A percentile compares a stretch with the other conserved stretches of the same genome.
Evolutionary conservation across 2,113 vertebrate species (phyloP).

Genomic region (Chroicocephalus ridibundus): DNA sequence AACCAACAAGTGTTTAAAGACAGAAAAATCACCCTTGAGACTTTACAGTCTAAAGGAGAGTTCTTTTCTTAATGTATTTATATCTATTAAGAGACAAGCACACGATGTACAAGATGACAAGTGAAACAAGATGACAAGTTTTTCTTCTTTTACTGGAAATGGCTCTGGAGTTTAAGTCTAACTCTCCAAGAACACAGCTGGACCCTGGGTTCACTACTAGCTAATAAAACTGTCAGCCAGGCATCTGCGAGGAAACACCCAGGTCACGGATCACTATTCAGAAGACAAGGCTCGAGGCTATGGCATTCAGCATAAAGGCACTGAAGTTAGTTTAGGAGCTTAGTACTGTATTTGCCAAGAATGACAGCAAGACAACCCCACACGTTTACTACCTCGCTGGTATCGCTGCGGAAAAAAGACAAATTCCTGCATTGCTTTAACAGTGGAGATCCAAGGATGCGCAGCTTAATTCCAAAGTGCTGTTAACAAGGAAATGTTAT

Average conservation of each 20-base stretch:
- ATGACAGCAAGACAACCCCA: neutral
- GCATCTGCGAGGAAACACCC: neutral
- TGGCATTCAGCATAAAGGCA: neutral
- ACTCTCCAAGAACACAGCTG: neutral
- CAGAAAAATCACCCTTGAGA: neutral
- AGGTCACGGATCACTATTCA: neutral
- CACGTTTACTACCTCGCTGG: neutral
- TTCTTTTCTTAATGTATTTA: neutral
- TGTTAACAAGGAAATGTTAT: neutral
- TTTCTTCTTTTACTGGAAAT: neutral
- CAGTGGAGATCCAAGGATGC: neutral
- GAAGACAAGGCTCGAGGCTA: neutral
- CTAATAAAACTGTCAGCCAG: neutral
- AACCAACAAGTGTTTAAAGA: neutral
- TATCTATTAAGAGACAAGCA: neutral
- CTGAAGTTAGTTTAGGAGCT: neutral
- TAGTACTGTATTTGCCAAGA: neutral
- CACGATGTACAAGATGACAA: neutral
- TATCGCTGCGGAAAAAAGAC: neutral
- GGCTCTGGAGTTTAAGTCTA: neutral
- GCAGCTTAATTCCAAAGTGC: neutral
- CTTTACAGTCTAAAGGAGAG: neutral
- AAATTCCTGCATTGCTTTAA: neutral
- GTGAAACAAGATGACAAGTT: accelerated
- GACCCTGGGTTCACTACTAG: neutral